Evolutionary conservation across 2,888 invertebrate species (phyloP).

Genomic region (Lasioglossum pauxillum): DNA sequence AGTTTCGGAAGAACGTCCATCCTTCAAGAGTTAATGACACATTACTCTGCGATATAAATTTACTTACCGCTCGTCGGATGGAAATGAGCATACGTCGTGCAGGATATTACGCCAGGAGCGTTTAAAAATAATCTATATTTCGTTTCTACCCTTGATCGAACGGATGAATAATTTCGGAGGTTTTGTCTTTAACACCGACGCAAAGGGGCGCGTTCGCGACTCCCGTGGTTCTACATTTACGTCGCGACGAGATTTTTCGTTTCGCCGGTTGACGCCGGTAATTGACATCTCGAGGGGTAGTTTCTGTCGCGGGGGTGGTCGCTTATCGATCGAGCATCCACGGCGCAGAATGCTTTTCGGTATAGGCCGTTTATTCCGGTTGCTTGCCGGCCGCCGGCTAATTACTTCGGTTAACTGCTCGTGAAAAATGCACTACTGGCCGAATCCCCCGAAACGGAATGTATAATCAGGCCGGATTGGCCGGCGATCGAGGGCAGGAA

Average conservation of each 20-base stretch:
- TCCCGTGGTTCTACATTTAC: conserved; percentile 19
- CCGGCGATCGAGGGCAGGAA: conserved; percentile 55
- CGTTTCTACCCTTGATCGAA: neutral
- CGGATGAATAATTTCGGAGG: neutral
- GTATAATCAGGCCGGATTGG: conserved; percentile 74
- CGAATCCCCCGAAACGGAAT: conserved; percentile 77
- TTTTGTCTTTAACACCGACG: neutral
- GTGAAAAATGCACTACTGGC: conserved; percentile 74
- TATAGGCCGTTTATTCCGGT: conserved; percentile 67
- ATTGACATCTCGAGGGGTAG: conserved; percentile 51
- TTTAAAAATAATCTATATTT: neutral
- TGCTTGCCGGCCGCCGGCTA: conserved; percentile 69
- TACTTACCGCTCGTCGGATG: neutral
- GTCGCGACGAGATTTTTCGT: conserved; percentile 31
- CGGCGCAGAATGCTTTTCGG: conserved; percentile 59
- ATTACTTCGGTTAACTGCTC: conserved; percentile 75
- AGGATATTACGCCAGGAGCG: neutral
- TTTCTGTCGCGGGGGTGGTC: neutral
- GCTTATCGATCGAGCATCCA: conserved; percentile 54
- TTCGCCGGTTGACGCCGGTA: conserved; percentile 31
- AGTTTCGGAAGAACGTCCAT: neutral
- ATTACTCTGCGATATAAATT: neutral
- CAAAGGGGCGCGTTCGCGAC: too few relatives aligned
- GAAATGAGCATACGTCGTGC: neutral
- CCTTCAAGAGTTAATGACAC: neutral